Evolutionary conservation across 2,797 vertebrate species (phyloP).

Genomic region (Rhincodon typus): DNA sequence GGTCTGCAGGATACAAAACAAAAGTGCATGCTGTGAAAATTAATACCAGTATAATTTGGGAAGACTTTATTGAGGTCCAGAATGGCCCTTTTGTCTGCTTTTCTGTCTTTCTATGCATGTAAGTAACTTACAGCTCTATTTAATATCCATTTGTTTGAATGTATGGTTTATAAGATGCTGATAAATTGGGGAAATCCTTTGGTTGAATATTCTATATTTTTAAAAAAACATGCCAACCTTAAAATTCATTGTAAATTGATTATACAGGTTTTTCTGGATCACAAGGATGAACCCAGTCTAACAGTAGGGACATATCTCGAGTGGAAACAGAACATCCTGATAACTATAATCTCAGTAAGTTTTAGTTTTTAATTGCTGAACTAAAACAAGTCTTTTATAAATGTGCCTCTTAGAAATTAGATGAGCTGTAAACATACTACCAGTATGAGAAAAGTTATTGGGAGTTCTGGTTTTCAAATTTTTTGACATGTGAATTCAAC

Average conservation of each 20-base stretch:
- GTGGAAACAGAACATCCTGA: background rate
- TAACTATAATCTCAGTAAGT: constrained; percentile 33
- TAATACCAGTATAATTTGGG: background rate
- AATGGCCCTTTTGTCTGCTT: background rate
- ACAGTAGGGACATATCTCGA: constrained; percentile 30
- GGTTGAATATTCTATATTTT: no score
- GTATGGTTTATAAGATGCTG: background rate
- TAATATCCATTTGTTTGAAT: background rate
- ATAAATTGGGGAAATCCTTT: background rate
- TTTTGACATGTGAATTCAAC: background rate
- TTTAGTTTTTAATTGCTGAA: background rate
- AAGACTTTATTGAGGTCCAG: background rate
- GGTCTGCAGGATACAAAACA: background rate
- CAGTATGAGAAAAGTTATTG: background rate
- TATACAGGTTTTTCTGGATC: constrained; percentile 28
- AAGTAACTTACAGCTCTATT: background rate
- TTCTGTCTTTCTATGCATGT: background rate
- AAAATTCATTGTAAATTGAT: background rate
- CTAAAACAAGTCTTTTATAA: background rate
- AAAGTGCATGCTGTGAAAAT: background rate
- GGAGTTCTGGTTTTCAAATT: background rate
- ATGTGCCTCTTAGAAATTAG: background rate
- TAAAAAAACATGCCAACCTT: background rate
- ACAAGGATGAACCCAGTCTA: constrained; percentile 23
- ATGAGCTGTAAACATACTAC: background rate